A percentile compares a stretch with the other conserved stretches of the same genome.
Evolutionary conservation across 2,888 invertebrate genomes (phyloP).

Genomic region (Volucella inanis): DNA sequence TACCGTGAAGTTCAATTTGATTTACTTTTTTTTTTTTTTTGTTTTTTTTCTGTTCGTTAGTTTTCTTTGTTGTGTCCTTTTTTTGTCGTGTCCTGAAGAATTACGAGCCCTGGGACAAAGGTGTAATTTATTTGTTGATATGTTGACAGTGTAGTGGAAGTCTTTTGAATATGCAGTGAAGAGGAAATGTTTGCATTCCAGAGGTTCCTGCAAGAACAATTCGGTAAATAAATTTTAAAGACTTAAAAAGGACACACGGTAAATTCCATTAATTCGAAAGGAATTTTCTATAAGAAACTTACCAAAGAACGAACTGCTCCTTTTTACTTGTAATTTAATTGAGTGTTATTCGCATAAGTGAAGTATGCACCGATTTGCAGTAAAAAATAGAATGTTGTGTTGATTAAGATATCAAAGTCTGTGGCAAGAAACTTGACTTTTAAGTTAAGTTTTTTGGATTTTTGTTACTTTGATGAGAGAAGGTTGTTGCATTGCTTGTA

Average conservation of each 20-base stretch:
- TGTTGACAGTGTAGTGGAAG: conserved; percentile 55
- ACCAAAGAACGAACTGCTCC: no score
- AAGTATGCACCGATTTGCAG: no score
- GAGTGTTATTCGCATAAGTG: no score
- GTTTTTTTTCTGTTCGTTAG: conserved; percentile 78
- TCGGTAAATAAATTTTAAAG: conserved; percentile 14
- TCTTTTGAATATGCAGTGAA: conserved; percentile 50
- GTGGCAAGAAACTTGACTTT: no score
- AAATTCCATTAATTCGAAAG: conserved; percentile 14
- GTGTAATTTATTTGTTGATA: conserved; percentile 69
- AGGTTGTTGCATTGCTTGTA: no score
- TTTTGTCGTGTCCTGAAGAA: conserved; percentile 23
- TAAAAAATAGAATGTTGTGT: no score
- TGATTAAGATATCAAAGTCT: no score
- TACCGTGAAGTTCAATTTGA: conserved; percentile 61
- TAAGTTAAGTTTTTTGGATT: no score
- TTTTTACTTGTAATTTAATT: no score
- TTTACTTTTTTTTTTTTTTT: conserved; percentile 41
- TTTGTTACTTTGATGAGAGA: no score
- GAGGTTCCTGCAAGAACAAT: conserved; percentile 30
- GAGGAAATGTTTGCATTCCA: conserved; percentile 59
- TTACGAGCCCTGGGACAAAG: conserved; percentile 50
- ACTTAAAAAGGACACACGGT: conserved; percentile 17
- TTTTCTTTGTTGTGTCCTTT: conserved; percentile 73
- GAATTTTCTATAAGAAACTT: neutral